Evolutionary conservation across 2,797 vertebrate genomes (phyloP).

Genomic region (Pelochelys cantorii): DNA sequence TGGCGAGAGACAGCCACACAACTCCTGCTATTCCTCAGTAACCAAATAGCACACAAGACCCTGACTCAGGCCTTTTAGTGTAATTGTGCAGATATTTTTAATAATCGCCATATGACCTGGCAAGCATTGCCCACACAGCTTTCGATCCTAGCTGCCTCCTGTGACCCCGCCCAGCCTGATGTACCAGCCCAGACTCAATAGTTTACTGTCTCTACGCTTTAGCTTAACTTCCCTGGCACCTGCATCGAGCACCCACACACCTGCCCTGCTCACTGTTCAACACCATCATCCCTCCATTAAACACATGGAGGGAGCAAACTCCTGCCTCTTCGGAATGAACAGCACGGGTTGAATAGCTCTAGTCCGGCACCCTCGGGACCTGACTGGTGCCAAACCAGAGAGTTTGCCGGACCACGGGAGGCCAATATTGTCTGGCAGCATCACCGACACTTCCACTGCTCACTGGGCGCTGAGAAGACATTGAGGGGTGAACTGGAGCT

Average conservation of each 20-base stretch:
- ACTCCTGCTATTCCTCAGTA: neutral
- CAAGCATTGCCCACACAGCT: neutral
- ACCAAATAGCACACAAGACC: neutral
- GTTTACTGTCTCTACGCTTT: neutral
- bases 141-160: neutral
- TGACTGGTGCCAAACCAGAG: too few species aligned
- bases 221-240: fast-evolving
- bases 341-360: too few species aligned
- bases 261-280: neutral
- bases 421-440: too few species aligned
- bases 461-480: too few species aligned
- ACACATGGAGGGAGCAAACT: too few species aligned
- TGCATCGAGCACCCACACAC: fast-evolving
- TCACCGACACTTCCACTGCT: too few species aligned
- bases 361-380: too few species aligned
- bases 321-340: too few species aligned
- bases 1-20: fast-evolving
- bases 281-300: neutral
- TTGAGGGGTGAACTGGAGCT: too few species aligned
- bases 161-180: neutral
- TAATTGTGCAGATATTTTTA: neutral
- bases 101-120: neutral
- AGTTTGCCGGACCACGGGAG: too few species aligned
- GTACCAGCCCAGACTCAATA: neutral
- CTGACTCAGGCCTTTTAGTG: neutral